These are phyloP conservation scores for Heliothis peltigera DNA, from an alignment of 2,888 invertebrate species.

Conservation along the genomic window DNA sequence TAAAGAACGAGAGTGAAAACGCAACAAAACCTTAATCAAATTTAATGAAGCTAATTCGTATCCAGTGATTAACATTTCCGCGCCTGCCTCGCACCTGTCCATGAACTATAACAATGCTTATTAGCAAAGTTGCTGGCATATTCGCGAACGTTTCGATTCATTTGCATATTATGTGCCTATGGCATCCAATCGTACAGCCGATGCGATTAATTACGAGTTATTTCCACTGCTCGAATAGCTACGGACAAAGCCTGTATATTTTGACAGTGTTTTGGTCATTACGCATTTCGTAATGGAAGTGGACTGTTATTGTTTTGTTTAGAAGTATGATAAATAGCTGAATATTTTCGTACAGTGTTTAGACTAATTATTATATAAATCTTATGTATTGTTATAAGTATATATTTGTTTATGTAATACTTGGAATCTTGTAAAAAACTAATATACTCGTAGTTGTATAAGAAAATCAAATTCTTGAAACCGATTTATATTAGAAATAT, in stretches of 20 bases:
- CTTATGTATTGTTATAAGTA: too few species aligned
- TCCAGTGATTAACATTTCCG: neutral
- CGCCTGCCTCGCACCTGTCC: neutral
- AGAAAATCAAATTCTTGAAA: too few species aligned
- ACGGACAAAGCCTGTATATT: conserved; percentile 2
- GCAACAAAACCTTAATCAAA: too few species aligned
- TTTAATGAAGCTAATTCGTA: neutral
- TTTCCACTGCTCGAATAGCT: conserved; percentile 14
- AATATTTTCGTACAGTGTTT: too few species aligned
- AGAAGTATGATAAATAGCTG: neutral
- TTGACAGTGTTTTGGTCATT: neutral
- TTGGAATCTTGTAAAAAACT: too few species aligned
- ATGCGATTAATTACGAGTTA: conserved; percentile 34
- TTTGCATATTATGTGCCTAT: conserved; percentile 16
- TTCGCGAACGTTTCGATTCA: conserved; percentile 29
- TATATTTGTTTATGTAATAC: too few species aligned
- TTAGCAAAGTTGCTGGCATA: conserved; percentile 39
- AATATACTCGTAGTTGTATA: too few species aligned
- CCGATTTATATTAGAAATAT: too few species aligned
- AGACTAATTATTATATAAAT: too few species aligned
- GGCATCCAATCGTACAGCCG: conserved; percentile 30
- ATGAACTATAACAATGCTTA: conserved; percentile 41
- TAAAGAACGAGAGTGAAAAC: too few species aligned
- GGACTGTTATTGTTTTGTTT: neutral
- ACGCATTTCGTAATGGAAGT: conserved; percentile 4